These are phyloP conservation scores for Netelia melanura DNA, from an alignment of 2,888 invertebrate genomes.

Conservation along the genomic window DNA sequence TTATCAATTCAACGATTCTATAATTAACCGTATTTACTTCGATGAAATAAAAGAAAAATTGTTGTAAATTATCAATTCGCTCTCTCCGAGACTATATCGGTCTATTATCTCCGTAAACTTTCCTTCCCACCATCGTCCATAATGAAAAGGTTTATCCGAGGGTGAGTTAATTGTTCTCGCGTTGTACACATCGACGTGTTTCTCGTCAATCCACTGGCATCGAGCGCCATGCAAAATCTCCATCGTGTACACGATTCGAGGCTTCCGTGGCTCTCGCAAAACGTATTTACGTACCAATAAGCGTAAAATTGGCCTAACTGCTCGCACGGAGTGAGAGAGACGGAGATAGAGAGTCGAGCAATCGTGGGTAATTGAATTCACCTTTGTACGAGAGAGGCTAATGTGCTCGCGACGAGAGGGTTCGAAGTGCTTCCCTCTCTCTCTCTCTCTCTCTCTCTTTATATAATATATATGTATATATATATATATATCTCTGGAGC, in stretches of 20 bases:
- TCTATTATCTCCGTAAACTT: conserved; percentile 9
- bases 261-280: conserved; percentile 66
- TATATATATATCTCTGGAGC: conserved; percentile 27
- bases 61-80: background rate
- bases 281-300: conserved; percentile 83
- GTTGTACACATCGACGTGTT: conserved; percentile 55
- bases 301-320: conserved; percentile 83
- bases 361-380: conserved; percentile 83
- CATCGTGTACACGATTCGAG: conserved; percentile 33
- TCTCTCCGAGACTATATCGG: background rate
- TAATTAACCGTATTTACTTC: background rate
- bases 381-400: conserved; percentile 78
- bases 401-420: conserved; percentile 48
- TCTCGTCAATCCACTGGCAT: conserved; percentile 65
- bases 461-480: background rate
- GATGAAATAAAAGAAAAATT: background rate
- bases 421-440: conserved; percentile 24
- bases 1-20: too few species aligned
- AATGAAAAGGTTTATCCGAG: conserved; percentile 32
- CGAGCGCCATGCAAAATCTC: conserved; percentile 39
- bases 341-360: conserved; percentile 76
- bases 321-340: conserved; percentile 69
- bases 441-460: conserved; percentile 27
- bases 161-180: conserved; percentile 46
- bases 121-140: conserved; percentile 13